These are phyloP conservation scores for Cheirogaleus medius DNA, from an alignment of 2,113 vertebrate species.

Conservation along the genomic window DNA sequence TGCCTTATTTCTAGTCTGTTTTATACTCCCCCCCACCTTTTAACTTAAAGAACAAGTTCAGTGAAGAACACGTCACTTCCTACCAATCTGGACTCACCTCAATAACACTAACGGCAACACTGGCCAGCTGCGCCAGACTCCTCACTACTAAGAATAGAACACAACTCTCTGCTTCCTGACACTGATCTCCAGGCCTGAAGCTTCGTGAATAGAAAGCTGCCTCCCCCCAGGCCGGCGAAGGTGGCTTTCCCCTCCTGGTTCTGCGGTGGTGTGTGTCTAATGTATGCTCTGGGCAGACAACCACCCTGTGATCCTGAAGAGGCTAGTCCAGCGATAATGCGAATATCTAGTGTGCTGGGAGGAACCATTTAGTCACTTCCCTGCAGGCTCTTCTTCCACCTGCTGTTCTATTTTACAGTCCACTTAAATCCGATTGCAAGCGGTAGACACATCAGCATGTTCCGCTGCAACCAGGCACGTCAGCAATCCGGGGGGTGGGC, in stretches of 20 bases:
- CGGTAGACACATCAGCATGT: slow-evolving; percentile 53
- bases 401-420: slow-evolving; percentile 70
- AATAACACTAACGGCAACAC: neutral
- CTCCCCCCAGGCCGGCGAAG: neutral
- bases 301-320: neutral
- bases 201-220: neutral
- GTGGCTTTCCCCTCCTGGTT: neutral
- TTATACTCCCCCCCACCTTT: neutral
- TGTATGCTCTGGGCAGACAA: neutral
- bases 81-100: neutral
- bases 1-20: neutral
- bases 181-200: neutral
- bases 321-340: neutral
- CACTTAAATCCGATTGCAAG: slow-evolving; percentile 20
- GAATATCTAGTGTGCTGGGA: neutral
- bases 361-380: neutral
- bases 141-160: neutral
- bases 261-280: neutral
- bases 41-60: neutral
- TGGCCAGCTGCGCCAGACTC: neutral
- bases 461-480: slow-evolving; percentile 21
- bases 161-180: neutral
- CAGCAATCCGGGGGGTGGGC: slow-evolving; percentile 13
- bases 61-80: neutral
- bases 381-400: slow-evolving; percentile 24